Percentiles rank a stretch among this genome's conserved stretches.
Evolutionary conservation across 2,113 vertebrate genomes (phyloP).

Genomic region (Phrynocephalus versicolor): DNA sequence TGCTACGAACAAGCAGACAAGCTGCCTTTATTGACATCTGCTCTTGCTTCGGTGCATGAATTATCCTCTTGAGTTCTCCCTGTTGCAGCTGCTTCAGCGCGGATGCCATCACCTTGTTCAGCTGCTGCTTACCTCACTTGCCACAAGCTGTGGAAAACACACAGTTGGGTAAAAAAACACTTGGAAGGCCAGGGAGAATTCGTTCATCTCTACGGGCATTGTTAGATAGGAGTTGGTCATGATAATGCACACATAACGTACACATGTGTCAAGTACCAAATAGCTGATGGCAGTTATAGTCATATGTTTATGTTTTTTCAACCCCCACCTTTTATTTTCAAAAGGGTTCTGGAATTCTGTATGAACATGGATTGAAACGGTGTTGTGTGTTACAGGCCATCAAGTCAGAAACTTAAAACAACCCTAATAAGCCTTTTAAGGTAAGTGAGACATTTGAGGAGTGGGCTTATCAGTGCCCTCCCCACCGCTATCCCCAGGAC

Average conservation of each 20-base stretch:
- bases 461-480: too few relatives aligned
- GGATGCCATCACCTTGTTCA: conserved; percentile 40
- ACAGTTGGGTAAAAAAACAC: neutral
- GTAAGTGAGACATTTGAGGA: too few relatives aligned
- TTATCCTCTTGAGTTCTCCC: conserved; percentile 65
- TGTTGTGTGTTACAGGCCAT: too few relatives aligned
- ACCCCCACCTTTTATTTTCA: neutral
- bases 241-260: neutral
- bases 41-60: conserved; percentile 66
- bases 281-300: neutral
- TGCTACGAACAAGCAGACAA: conserved; percentile 69
- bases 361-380: neutral
- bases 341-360: neutral
- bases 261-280: neutral
- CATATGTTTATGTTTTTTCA: neutral
- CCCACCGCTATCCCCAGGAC: too few relatives aligned
- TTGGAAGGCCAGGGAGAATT: neutral
- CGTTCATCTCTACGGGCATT: neutral
- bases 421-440: too few relatives aligned
- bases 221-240: neutral
- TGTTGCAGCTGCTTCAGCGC: conserved; percentile 51
- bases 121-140: conserved; percentile 41
- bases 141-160: neutral
- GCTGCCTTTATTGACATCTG: conserved; percentile 74
- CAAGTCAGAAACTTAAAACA: too few relatives aligned